Conservation (phyloP, 2,113 vertebrate species). For the Microtus pennsylvanicus region DNA sequence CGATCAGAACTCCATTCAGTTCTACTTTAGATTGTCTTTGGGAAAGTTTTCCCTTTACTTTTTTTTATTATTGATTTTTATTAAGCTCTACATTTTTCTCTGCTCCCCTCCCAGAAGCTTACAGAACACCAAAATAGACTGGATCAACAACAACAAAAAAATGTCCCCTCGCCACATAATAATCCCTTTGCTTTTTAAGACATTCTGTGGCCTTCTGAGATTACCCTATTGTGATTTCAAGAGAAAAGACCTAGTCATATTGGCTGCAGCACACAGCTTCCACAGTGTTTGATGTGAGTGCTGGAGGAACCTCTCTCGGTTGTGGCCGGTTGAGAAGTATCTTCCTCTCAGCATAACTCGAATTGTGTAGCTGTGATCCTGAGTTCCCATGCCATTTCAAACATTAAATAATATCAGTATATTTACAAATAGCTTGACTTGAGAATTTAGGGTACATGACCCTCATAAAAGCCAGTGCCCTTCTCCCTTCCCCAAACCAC, state of each 20-base stretch:
- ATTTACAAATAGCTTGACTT: background rate
- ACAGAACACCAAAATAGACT: too few relatives aligned
- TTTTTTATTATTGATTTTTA: too few relatives aligned
- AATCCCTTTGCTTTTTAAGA: background rate
- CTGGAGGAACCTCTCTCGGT: background rate
- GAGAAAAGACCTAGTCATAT: background rate
- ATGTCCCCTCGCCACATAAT: too few relatives aligned
- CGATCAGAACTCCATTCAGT: background rate
- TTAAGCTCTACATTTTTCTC: too few relatives aligned
- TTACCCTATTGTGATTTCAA: background rate
- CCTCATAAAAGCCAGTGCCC: background rate
- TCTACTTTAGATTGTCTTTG: background rate
- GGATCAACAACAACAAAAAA: too few relatives aligned
- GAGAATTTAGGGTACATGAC: too few relatives aligned
- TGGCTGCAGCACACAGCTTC: background rate
- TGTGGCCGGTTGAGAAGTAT: rapidly evolving
- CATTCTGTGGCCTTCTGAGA: background rate
- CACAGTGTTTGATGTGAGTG: background rate
- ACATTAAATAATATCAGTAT: background rate
- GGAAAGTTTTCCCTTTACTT: background rate
- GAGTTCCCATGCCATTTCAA: background rate
- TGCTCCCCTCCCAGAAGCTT: too few relatives aligned
- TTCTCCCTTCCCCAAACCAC: background rate
- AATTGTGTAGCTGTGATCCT: background rate
- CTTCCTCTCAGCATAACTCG: background rate